phyloP scores from a whole-genome alignment of 2,797 vertebrate genomes.

The Arrhamphus sclerolepis region DNA sequence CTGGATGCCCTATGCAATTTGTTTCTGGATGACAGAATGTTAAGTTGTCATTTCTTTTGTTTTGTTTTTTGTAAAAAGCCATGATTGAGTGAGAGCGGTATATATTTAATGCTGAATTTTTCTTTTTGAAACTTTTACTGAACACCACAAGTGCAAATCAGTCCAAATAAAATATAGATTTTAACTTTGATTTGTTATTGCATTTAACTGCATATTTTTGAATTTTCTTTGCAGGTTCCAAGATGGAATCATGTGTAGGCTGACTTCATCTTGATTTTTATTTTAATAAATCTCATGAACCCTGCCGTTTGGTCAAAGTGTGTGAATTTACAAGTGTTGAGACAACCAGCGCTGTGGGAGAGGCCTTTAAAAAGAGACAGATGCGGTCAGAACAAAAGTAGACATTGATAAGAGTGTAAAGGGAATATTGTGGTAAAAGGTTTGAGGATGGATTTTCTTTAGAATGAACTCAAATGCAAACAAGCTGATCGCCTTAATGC shows the following conservation, averaged over 20 bases:
- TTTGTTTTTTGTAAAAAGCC: conserved; percentile 18
- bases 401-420: too few relatives aligned
- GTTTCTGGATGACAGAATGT: conserved; percentile 30
- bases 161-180: conserved; percentile 53
- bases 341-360: too few relatives aligned
- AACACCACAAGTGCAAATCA: conserved; percentile 82
- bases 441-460: too few relatives aligned
- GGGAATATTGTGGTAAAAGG: too few relatives aligned
- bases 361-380: too few relatives aligned
- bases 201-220: conserved; percentile 45
- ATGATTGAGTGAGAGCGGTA: conserved; percentile 7
- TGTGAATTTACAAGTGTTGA: background rate
- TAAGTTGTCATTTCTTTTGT: too few relatives aligned
- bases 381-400: too few relatives aligned
- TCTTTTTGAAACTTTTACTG: conserved; percentile 29
- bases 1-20: conserved; percentile 40
- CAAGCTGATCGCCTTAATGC: too few relatives aligned
- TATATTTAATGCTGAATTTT: conserved; percentile 37
- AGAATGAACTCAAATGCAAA: too few relatives aligned
- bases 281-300: conserved; percentile 74
- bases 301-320: conserved; percentile 10
- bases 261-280: conserved; percentile 63
- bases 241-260: conserved; percentile 25
- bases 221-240: conserved; percentile 54
- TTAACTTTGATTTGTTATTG: conserved; percentile 46